Evolutionary conservation across 2,888 invertebrate genomes (phyloP).

Genomic region (Noctua janthe): DNA sequence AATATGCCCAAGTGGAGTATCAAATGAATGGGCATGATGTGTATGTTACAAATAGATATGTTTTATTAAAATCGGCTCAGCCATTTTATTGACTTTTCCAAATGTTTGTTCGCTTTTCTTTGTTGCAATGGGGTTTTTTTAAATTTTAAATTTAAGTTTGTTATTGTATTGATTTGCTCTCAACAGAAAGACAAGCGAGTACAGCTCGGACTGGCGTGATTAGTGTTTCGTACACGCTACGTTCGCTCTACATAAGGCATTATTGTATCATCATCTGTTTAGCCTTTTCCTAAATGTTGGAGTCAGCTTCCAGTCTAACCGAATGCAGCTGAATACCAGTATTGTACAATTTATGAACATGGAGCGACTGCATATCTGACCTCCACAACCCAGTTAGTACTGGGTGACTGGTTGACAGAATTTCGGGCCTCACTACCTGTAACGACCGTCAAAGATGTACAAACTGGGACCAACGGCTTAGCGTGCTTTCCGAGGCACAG

Average conservation of each 20-base stretch:
- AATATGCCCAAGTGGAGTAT: too few relatives aligned
- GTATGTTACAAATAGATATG: too few relatives aligned
- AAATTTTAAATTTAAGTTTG: too few relatives aligned
- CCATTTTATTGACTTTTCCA: too few relatives aligned
- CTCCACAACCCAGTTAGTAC: not conserved
- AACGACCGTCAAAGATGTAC: not conserved
- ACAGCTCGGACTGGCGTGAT: not conserved
- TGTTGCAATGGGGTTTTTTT: too few relatives aligned
- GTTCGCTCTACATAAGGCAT: too few relatives aligned
- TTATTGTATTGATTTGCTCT: not conserved
- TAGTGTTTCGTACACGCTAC: constrained; percentile 13
- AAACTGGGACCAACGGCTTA: not conserved
- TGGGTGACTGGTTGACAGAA: not conserved
- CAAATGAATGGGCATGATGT: too few relatives aligned
- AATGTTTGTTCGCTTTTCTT: too few relatives aligned
- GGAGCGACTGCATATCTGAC: not conserved
- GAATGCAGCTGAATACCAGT: not conserved
- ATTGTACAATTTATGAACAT: not conserved
- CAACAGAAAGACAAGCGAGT: constrained; percentile 12
- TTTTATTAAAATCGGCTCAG: too few relatives aligned
- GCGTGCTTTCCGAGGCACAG: not conserved
- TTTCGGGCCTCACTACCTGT: not conserved
- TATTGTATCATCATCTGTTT: not conserved
- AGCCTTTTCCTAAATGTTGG: not conserved
- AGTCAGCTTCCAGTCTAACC: not conserved